Conservation (phyloP, 2,888 invertebrate genomes). For the Boloria euphrosyne region DNA sequence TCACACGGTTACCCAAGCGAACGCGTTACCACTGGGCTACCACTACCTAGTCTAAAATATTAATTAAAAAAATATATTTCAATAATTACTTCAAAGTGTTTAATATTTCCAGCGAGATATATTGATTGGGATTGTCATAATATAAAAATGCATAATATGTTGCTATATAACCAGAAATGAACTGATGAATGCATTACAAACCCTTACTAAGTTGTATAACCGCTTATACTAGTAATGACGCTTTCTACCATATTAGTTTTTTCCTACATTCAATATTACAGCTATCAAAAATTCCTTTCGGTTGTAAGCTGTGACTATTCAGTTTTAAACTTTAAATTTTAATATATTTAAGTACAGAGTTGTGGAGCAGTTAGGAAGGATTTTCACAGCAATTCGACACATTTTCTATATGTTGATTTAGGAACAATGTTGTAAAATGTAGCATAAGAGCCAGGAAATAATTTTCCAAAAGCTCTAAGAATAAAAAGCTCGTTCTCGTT, state of each 20-base stretch:
- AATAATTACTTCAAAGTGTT: too few species aligned
- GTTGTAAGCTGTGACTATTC: not conserved
- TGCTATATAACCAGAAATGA: not conserved
- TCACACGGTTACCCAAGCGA: too few species aligned
- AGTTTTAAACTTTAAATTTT: conserved; percentile 17
- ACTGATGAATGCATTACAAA: conserved; percentile 7
- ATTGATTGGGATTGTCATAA: too few species aligned
- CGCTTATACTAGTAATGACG: conserved; percentile 21
- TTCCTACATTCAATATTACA: conserved; percentile 27
- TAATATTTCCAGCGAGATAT: too few species aligned
- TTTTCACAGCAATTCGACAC: conserved; percentile 18
- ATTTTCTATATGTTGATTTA: conserved; percentile 15
- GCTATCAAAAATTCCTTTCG: conserved; percentile 17
- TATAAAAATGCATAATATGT: too few species aligned
- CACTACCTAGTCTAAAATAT: too few species aligned
- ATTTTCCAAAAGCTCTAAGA: not conserved
- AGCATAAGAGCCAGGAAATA: not conserved
- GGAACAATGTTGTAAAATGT: conserved; percentile 9
- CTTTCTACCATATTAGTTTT: conserved; percentile 12
- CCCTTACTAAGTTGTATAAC: conserved; percentile 14
- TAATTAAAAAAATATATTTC: too few species aligned
- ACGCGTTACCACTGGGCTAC: too few species aligned
- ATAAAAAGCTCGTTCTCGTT: too few species aligned
- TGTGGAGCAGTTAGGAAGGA: not conserved
- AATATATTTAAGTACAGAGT: not conserved